A percentile compares a stretch with the other conserved stretches of the same genome.
These are phyloP conservation scores for Chunga burmeisteri DNA, from an alignment of 2,113 vertebrate genomes.

Conservation along the genomic window DNA sequence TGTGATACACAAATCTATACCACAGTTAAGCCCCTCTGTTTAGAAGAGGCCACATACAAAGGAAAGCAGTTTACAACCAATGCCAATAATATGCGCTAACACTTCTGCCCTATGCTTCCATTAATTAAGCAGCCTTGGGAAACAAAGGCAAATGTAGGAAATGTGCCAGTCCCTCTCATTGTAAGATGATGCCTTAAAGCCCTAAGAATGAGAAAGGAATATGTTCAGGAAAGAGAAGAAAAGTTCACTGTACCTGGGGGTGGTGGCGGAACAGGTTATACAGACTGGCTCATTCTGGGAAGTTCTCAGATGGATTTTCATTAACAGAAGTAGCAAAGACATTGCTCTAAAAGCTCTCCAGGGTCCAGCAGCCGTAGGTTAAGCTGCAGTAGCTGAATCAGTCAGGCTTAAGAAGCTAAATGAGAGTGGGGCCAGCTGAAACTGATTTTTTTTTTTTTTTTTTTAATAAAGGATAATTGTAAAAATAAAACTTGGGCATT, in stretches of 20 bases:
- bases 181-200: neutral
- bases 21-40: neutral
- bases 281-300: neutral
- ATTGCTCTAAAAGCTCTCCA: neutral
- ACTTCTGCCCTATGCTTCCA: neutral
- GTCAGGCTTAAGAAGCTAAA: neutral
- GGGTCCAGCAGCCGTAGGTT: neutral
- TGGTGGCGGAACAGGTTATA: neutral
- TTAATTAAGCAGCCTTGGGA: neutral
- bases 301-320: neutral
- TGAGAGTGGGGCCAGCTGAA: neutral
- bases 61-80: neutral
- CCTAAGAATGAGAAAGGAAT: neutral
- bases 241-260: neutral
- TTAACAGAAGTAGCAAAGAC: neutral
- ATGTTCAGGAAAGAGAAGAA: neutral
- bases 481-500: neutral
- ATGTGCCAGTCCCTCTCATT: neutral
- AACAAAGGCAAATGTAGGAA: neutral
- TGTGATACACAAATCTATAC: neutral
- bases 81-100: neutral
- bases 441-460: neutral
- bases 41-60: neutral
- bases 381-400: neutral
- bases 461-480: neutral